Conservation (phyloP, 2,888 invertebrate genomes). For the Lasioglossum malachurum region DNA sequence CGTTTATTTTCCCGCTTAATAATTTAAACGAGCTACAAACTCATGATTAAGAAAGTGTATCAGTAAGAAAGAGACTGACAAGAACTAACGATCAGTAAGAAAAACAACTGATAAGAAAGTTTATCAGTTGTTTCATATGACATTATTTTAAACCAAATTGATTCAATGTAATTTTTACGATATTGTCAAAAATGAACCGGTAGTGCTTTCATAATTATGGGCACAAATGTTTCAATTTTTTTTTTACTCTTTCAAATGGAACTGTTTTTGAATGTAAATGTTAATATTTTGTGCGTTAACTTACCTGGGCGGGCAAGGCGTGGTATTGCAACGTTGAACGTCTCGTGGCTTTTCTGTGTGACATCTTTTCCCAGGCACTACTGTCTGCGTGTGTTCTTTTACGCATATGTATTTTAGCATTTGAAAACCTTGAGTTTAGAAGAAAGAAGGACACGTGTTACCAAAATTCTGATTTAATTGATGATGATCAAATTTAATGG, state of each 20-base stretch:
- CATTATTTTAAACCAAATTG: no score
- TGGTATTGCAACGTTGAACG: conserved; percentile 88
- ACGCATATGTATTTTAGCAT: conserved; percentile 90
- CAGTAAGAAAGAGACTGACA: no score
- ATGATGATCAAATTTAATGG: neutral
- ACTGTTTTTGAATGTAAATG: neutral
- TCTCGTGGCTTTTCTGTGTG: conserved; percentile 87
- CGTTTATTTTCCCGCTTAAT: neutral
- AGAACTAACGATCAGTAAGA: no score
- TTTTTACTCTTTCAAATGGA: neutral
- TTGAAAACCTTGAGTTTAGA: conserved; percentile 87
- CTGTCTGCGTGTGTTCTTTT: conserved; percentile 88
- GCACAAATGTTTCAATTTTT: neutral
- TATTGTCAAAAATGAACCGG: no score
- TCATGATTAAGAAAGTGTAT: no score
- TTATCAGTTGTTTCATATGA: no score
- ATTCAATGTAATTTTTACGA: no score
- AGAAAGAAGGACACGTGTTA: neutral
- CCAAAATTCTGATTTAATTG: neutral
- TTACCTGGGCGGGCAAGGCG: conserved; percentile 91
- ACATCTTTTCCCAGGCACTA: conserved; percentile 88
- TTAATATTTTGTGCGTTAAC: neutral
- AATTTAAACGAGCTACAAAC: neutral
- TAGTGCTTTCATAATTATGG: no score
- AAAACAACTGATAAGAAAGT: no score